phyloP scores from a whole-genome alignment of 2,797 vertebrate species.

The Enteromius afrohamiltoni region DNA sequence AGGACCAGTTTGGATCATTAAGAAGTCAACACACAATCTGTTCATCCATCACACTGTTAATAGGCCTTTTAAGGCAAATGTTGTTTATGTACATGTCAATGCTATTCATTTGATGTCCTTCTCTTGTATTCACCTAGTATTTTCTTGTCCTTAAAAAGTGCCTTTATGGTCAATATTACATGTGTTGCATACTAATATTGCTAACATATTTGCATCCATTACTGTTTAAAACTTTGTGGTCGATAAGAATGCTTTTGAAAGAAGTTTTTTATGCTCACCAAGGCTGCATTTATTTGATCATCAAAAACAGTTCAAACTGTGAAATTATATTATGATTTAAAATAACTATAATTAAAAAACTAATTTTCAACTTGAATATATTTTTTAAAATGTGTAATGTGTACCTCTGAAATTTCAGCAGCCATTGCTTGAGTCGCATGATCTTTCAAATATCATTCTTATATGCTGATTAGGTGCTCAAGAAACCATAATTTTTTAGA shows the following conservation, averaged over 20 bases:
- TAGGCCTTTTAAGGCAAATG: constrained; percentile 18
- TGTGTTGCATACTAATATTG: constrained; percentile 12
- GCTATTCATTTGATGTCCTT: not conserved
- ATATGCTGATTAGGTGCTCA: not conserved
- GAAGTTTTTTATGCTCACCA: not conserved
- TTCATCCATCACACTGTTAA: constrained; percentile 20
- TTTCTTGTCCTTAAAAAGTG: constrained; percentile 16
- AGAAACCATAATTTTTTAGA: not conserved
- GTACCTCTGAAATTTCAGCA: not conserved
- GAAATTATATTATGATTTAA: not conserved
- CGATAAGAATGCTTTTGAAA: not conserved
- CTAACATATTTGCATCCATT: constrained; percentile 9
- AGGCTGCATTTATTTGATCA: constrained; percentile 6
- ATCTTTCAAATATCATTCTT: not conserved
- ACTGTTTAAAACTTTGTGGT: not conserved
- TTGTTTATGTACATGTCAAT: constrained; percentile 8
- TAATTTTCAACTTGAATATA: not conserved
- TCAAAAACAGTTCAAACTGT: not conserved
- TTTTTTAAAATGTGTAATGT: not conserved
- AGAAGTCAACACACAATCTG: constrained; percentile 18
- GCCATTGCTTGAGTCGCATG: not conserved
- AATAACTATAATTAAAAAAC: no score
- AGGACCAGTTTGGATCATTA: constrained; percentile 1
- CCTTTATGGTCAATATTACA: not conserved
- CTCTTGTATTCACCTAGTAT: constrained; percentile 22